Evolutionary conservation across 2,888 invertebrate species (phyloP).

Genomic region (Alloscopus bannaensis): DNA sequence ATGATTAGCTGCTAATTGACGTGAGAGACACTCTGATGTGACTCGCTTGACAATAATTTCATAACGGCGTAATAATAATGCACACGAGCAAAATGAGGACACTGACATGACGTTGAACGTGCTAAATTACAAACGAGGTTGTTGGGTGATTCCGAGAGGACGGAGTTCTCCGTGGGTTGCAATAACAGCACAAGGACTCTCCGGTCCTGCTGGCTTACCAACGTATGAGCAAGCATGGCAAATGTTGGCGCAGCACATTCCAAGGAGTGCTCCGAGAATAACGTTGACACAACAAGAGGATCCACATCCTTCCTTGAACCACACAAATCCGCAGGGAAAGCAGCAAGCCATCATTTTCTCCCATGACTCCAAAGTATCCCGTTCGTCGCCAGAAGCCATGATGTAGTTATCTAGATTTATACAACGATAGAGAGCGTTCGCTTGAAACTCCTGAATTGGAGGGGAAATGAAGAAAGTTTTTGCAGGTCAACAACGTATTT

Average conservation of each 20-base stretch:
- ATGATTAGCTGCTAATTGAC: too few species aligned
- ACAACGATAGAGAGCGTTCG: too few species aligned
- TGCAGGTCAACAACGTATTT: too few species aligned
- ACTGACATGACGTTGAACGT: too few species aligned
- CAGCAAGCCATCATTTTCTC: constrained; percentile 69
- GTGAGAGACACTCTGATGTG: too few species aligned
- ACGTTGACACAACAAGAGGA: constrained; percentile 57
- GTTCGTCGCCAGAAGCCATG: constrained; percentile 52
- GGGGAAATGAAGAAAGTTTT: too few species aligned
- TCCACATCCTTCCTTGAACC: constrained; percentile 69
- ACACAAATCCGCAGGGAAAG: constrained; percentile 66
- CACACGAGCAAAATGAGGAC: too few species aligned
- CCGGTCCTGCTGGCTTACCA: constrained; percentile 42
- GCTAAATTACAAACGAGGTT: constrained; percentile 37
- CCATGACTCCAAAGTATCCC: constrained; percentile 58
- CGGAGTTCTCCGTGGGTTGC: constrained; percentile 42
- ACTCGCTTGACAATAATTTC: too few species aligned
- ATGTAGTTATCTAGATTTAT: too few species aligned
- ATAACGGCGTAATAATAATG: too few species aligned
- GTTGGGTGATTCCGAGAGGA: constrained; percentile 31
- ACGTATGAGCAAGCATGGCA: constrained; percentile 67
- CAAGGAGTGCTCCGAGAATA: constrained; percentile 25
- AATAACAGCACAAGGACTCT: constrained; percentile 58
- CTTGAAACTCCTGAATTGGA: too few species aligned
- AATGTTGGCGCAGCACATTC: constrained; percentile 56